Conservation (phyloP, 2,888 invertebrate genomes). For the Drosophila monieri region DNA sequence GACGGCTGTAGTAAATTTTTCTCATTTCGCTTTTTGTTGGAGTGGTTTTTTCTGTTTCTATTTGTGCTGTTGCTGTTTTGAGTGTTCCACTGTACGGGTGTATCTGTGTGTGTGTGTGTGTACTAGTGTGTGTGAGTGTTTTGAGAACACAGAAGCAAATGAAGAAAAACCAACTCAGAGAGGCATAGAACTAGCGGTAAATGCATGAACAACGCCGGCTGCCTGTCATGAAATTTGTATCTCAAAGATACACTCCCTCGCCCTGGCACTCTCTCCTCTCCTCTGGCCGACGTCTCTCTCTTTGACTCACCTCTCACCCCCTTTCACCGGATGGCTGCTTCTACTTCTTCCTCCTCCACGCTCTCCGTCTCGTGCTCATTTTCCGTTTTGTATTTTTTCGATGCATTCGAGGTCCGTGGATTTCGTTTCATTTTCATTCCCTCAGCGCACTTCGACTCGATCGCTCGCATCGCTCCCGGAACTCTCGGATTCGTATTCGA, state of each 20-base stretch:
- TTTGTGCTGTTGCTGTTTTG: slow-evolving; percentile 44
- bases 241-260: slow-evolving; percentile 43
- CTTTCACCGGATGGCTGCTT: slow-evolving; percentile 16
- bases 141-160: slow-evolving; percentile 40
- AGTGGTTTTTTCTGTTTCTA: slow-evolving; percentile 63
- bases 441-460: slow-evolving; percentile 81
- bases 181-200: slow-evolving; percentile 71
- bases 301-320: slow-evolving; percentile 23
- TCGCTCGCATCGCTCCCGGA: slow-evolving; percentile 70
- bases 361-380: slow-evolving; percentile 69
- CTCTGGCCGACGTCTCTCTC: slow-evolving; percentile 25
- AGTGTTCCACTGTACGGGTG: slow-evolving; percentile 35
- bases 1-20: slow-evolving; percentile 68
- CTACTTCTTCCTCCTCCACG: slow-evolving; percentile 53
- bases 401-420: slow-evolving; percentile 63
- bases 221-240: slow-evolving; percentile 65
- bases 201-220: slow-evolving; percentile 67
- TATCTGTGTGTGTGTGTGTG: slow-evolving; percentile 38
- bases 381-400: slow-evolving; percentile 77
- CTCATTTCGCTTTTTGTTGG: slow-evolving; percentile 79
- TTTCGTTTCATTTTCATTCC: slow-evolving; percentile 71
- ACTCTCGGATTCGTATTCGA: slow-evolving; percentile 23
- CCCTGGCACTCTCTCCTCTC: slow-evolving; percentile 32
- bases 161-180: slow-evolving; percentile 51
- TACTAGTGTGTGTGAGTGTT: slow-evolving; percentile 39